These are phyloP conservation scores for Heliconius congener DNA, from an alignment of 1,140 invertebrate species.

Conservation along the genomic window DNA sequence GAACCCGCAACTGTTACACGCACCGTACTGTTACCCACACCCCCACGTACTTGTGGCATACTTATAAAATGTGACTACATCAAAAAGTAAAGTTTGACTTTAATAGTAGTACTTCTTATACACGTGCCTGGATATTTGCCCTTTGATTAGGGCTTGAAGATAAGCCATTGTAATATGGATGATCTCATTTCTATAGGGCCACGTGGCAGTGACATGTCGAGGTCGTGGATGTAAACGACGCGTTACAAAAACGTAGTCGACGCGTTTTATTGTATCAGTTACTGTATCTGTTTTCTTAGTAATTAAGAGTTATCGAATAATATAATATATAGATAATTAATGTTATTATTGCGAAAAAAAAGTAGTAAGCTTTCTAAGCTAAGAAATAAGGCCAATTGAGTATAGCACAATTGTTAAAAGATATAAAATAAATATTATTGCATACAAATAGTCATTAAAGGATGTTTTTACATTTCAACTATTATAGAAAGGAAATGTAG, in stretches of 20 bases:
- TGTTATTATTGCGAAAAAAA: too few relatives aligned
- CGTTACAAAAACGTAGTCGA: neutral
- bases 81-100: neutral
- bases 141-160: constrained; percentile 42
- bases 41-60: too few relatives aligned
- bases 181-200: constrained; percentile 34
- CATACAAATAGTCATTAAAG: neutral
- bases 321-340: too few relatives aligned
- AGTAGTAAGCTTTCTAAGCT: too few relatives aligned
- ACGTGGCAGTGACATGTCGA: constrained; percentile 29
- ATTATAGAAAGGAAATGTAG: neutral
- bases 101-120: neutral
- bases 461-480: neutral
- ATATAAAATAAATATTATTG: too few relatives aligned
- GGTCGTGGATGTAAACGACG: constrained; percentile 8
- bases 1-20: too few relatives aligned
- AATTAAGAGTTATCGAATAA: neutral
- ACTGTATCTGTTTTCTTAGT: neutral
- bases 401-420: too few relatives aligned
- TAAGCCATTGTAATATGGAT: constrained; percentile 28
- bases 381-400: too few relatives aligned
- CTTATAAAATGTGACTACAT: neutral
- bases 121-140: constrained; percentile 40
- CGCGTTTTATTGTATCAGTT: neutral
- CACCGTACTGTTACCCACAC: too few relatives aligned